These are phyloP conservation scores for Ellobius talpinus DNA, from an alignment of 2,113 vertebrate genomes.

Conservation along the genomic window DNA sequence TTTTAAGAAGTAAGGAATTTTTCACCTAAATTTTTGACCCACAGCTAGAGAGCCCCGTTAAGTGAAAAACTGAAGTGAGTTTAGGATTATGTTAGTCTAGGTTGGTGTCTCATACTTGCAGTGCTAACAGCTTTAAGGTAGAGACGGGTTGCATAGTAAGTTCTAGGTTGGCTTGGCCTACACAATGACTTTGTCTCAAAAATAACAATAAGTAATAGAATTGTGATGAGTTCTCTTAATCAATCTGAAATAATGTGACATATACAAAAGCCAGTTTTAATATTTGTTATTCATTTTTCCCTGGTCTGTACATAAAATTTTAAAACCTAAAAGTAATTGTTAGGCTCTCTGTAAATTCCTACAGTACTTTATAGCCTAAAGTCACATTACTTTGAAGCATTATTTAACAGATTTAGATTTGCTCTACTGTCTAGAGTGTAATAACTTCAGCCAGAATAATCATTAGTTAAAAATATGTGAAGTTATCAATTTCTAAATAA, in stretches of 20 bases:
- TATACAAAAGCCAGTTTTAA: background rate
- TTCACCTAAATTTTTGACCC: background rate
- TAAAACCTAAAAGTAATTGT: background rate
- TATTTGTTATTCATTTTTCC: background rate
- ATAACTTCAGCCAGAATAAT: constrained; percentile 32
- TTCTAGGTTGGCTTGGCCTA: background rate
- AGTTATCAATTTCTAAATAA: background rate
- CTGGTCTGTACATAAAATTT: background rate
- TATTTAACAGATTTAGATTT: constrained; percentile 33
- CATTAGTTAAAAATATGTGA: constrained; percentile 6
- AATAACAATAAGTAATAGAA: background rate
- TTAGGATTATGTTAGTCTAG: background rate
- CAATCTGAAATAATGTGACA: background rate
- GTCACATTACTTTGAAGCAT: background rate
- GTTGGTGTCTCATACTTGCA: background rate
- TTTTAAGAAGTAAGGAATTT: background rate
- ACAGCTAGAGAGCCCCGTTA: background rate
- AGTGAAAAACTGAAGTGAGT: background rate
- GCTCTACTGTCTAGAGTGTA: background rate
- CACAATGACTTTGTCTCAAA: background rate
- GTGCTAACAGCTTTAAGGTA: background rate
- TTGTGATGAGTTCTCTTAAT: background rate
- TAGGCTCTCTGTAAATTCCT: background rate
- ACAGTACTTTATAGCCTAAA: background rate
- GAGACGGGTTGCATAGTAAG: background rate